Evolutionary conservation across 2,888 invertebrate genomes (phyloP).

Genomic region (Drosophila hamatofila): DNA sequence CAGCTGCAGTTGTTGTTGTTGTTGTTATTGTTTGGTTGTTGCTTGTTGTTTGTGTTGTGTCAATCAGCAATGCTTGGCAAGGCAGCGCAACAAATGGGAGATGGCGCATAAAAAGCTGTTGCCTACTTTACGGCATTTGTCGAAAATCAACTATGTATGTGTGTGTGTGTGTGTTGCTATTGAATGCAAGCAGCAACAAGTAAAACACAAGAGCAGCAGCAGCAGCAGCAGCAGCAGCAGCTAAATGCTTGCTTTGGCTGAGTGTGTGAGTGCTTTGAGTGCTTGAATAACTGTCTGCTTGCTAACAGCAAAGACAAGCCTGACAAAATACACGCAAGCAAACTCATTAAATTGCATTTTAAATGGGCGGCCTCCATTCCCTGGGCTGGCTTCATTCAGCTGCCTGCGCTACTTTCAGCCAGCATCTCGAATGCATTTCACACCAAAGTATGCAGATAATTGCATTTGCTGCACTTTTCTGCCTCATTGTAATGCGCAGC

Average conservation of each 20-base stretch:
- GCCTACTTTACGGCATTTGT: conserved; percentile 31
- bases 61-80: conserved; percentile 19
- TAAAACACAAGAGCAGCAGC: conserved; percentile 25
- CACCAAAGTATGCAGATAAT: conserved; percentile 55
- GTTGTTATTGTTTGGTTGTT: conserved; percentile 1
- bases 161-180: conserved; percentile 10
- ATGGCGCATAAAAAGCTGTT: conserved; percentile 28
- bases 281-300: conserved; percentile 20
- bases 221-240: conserved; percentile 15
- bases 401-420: conserved; percentile 17
- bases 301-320: conserved; percentile 18
- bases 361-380: conserved; percentile 6
- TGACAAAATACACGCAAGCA: conserved; percentile 32
- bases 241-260: conserved; percentile 34
- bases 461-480: conserved; percentile 36
- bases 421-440: conserved; percentile 15
- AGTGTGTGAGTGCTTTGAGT: conserved; percentile 19
- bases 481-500: conserved; percentile 30
- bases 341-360: conserved; percentile 44
- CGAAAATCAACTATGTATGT: conserved; percentile 24
- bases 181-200: conserved; percentile 48
- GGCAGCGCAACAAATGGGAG: conserved; percentile 36
- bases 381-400: neutral
- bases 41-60: conserved; percentile 17
- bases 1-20: neutral